Evolutionary conservation across 2,888 invertebrate genomes (phyloP).

Genomic region (Noctua janthina): DNA sequence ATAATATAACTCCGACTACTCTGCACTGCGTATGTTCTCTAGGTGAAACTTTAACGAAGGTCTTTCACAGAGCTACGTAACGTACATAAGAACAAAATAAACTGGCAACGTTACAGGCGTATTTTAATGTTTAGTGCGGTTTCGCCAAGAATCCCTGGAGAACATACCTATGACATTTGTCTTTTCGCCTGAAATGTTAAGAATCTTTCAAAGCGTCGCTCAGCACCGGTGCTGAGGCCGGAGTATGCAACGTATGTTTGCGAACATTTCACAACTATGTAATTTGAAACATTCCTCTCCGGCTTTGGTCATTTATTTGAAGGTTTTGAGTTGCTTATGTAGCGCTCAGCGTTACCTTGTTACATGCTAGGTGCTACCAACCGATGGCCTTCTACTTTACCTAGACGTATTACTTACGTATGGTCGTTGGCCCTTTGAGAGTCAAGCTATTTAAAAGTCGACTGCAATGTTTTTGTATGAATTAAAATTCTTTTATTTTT

Average conservation of each 20-base stretch:
- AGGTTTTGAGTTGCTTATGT: conserved; percentile 44
- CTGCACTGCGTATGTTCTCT: conserved; percentile 29
- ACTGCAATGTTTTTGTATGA: conserved; percentile 23
- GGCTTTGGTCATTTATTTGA: conserved; percentile 68
- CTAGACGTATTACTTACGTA: neutral
- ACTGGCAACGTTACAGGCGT: conserved; percentile 43
- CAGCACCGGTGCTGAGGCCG: conserved; percentile 58
- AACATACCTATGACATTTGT: conserved; percentile 62
- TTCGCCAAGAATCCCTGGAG: conserved; percentile 57
- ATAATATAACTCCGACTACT: neutral
- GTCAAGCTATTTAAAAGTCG: conserved; percentile 18
- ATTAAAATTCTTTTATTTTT: conserved; percentile 23
- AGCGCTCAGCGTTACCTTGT: conserved; percentile 6
- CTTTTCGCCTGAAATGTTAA: conserved; percentile 70
- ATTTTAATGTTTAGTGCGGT: conserved; percentile 59
- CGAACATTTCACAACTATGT: conserved; percentile 74
- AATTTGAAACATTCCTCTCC: conserved; percentile 70
- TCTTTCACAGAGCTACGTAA: conserved; percentile 27
- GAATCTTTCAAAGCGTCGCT: conserved; percentile 77
- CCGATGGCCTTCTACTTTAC: conserved; percentile 8
- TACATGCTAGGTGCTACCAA: conserved; percentile 17
- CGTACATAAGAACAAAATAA: conserved; percentile 55
- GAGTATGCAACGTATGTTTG: conserved; percentile 71
- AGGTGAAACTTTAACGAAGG: conserved; percentile 39
- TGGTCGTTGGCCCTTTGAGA: conserved; percentile 19